phyloP scores from a whole-genome alignment of 2,888 invertebrate genomes.

The Colletes collaris region DNA sequence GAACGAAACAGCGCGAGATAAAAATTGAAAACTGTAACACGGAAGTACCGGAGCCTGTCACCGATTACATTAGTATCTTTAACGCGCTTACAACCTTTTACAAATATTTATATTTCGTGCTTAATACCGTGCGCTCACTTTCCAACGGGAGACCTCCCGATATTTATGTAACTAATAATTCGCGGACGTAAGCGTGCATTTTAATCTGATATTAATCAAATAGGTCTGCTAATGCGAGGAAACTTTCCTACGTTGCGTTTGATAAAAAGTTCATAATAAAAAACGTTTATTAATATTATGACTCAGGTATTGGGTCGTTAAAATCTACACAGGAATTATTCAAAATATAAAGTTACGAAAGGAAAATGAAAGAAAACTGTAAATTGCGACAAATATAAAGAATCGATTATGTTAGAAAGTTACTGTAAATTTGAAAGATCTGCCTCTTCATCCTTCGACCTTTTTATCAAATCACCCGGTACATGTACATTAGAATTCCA shows the following conservation, averaged over 20 bases:
- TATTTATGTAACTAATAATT: constrained; percentile 50
- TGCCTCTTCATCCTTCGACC: too few species aligned
- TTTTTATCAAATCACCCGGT: too few species aligned
- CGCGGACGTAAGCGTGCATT: not conserved
- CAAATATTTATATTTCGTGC: constrained; percentile 6
- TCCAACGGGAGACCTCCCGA: constrained; percentile 32
- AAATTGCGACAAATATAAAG: too few species aligned
- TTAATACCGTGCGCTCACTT: constrained; percentile 20
- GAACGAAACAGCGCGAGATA: not conserved
- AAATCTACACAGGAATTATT: too few species aligned
- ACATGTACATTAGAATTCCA: not conserved
- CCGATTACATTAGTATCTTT: not conserved
- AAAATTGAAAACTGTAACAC: not conserved
- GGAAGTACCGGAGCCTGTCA: not conserved
- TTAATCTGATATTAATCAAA: constrained; percentile 7
- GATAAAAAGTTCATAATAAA: not conserved
- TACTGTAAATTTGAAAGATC: too few species aligned
- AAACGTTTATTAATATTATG: too few species aligned
- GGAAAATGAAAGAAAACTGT: too few species aligned
- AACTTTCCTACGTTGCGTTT: not conserved
- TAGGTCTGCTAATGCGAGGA: not conserved
- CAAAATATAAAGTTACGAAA: too few species aligned
- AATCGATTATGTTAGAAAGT: too few species aligned
- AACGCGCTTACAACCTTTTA: constrained; percentile 1
- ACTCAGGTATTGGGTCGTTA: too few species aligned